Base-by-base conservation (phyloP, 2,888 invertebrate genomes). In the Synanthedon vespiformis region DNA sequence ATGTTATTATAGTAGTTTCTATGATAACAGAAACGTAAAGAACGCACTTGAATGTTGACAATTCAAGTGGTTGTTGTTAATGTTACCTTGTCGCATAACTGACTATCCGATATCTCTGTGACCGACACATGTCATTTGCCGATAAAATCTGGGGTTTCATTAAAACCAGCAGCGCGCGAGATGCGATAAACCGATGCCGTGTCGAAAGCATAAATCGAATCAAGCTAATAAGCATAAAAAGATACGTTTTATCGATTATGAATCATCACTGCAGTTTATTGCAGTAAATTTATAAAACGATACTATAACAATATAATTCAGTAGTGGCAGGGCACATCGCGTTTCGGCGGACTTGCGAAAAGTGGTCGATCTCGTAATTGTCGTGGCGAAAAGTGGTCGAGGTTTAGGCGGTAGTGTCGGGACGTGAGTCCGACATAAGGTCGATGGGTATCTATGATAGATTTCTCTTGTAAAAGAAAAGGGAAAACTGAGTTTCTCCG, bases 171-270 rank as follows among this genome's bases (percentile, higher is more conserved):
- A 70, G 64, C 70, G 74, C 79, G 71, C 57, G 61, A 58, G 55
- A 61, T 64, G 61, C 68, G 67, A 69, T 71, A 68, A 65, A 67
- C 73, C 65, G 74, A 62, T 64, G 75, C 78, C 72, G 73, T 76
- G 75, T 76, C 75, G 74, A 78, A 74, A 70, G 63, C 63, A 57
- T 62, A 62, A 63, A 71, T 68, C 70, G 67, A 71, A 72, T 65
- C 62, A 61, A 68, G 63, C 67, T 73, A 80, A 79, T 75, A 72
- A 67, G 73, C 79, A 70, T 79, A 68, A 74, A 77, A 74, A 34
- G 34, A 34, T 34, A 34, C 34, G 10, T 34, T 72, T 64, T 69
- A 63, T 34, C 56, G 56, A 59, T 61, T 63, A 65, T 58, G 59
- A 59, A 48, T 40, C 16, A 52, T 52, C n/a, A 12, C 40, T 47